These are phyloP conservation scores for Ciconia boyciana DNA, from an alignment of 2,113 vertebrate genomes.

Conservation along the genomic window DNA sequence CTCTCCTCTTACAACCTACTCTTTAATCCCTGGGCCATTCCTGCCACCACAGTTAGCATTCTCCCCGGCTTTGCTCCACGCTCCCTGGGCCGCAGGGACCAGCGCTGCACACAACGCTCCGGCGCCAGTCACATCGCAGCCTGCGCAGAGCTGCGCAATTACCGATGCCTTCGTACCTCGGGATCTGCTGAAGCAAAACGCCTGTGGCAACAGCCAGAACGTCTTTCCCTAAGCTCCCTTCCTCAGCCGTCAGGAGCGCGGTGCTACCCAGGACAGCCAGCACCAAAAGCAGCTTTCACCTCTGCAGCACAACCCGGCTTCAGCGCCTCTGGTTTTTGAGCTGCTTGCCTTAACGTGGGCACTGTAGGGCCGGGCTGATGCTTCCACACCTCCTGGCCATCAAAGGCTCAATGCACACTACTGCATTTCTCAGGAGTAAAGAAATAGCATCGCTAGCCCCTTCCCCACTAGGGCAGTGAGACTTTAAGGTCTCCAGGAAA, in stretches of 20 bases:
- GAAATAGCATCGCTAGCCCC: neutral
- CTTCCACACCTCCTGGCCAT: neutral
- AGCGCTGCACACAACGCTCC: fast-evolving
- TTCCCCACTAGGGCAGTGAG: neutral
- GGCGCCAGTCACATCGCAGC: neutral
- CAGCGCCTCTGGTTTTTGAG: neutral
- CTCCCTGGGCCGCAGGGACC: neutral
- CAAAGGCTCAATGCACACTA: neutral
- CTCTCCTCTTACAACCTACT: neutral
- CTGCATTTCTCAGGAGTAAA: neutral
- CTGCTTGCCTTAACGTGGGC: neutral
- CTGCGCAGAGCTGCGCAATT: neutral
- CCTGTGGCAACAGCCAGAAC: slow-evolving; percentile 2
- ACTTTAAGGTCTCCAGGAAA: neutral
- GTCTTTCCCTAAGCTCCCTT: neutral
- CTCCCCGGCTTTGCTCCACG: neutral
- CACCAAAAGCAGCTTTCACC: neutral
- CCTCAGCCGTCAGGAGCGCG: neutral
- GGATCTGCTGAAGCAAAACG: slow-evolving; percentile 11
- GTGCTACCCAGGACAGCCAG: neutral
- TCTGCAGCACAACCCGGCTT: neutral
- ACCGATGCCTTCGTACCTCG: neutral
- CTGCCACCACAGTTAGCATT: neutral
- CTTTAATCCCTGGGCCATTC: slow-evolving; percentile 8
- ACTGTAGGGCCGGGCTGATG: neutral